Percentiles rank a stretch among this genome's conserved stretches.
Evolutionary conservation across 1,140 invertebrate genomes (phyloP).

Genomic region (Pantala flavescens): DNA sequence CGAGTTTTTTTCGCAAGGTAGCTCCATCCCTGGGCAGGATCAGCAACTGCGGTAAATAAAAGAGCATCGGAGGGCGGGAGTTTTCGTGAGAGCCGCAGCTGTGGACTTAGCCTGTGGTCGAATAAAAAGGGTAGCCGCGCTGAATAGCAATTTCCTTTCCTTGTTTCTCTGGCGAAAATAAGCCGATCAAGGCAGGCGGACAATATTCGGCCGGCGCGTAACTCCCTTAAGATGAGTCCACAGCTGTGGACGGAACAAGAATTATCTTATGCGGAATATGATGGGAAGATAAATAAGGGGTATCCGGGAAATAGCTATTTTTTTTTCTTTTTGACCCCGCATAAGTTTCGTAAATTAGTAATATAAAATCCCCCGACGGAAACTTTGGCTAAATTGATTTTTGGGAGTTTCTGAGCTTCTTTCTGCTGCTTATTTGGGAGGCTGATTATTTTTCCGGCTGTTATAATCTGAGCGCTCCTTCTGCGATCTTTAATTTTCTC

Average conservation of each 20-base stretch:
- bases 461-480: too few species aligned
- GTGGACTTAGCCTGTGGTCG: not conserved
- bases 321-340: too few species aligned
- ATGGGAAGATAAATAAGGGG: too few species aligned
- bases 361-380: too few species aligned
- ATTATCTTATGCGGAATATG: not conserved
- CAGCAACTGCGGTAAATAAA: not conserved
- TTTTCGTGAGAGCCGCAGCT: constrained; percentile 5
- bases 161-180: not conserved
- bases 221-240: not conserved
- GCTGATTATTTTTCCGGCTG: too few species aligned
- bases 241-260: not conserved
- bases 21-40: not conserved
- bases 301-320: too few species aligned
- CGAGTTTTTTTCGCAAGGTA: not conserved
- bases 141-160: not conserved
- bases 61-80: not conserved
- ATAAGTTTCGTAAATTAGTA: too few species aligned
- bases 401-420: too few species aligned
- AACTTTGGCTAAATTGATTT: too few species aligned
- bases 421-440: too few species aligned
- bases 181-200: not conserved
- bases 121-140: not conserved
- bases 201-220: constrained; percentile 1
- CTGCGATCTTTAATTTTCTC: too few species aligned